Evolutionary conservation across 2,888 invertebrate genomes (phyloP), one percentile per base, ranked within the genome.

Genomic region (Gortyna flavago): DNA sequence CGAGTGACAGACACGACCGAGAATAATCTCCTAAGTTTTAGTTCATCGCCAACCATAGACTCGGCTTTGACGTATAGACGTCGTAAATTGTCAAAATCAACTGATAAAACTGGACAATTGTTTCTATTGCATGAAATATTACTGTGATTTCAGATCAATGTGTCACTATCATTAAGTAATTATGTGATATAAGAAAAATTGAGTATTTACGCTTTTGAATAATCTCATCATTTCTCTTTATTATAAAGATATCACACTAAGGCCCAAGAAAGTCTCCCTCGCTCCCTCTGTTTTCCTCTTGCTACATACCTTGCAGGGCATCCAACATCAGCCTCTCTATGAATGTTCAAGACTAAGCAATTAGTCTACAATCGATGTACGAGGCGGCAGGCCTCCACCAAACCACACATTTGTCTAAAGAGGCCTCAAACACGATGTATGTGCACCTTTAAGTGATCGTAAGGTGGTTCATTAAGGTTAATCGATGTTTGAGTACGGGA

Each of bases 21-120:
- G 91, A 91, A 90, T 90, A 91, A 91, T 90, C 90, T 91, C 87
- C 81, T 85, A 89, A 90, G 86, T 90, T 91, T 87, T 87, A 89
- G 88, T 87, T 89, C 90, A 89, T 89, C 84, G 86, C 81, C 35
- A 72, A 64, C 82, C 85, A 87, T 89, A 86, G 88, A 86, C 86
- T 81, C 57, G 72, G 71, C 64, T 78, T 70, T 83, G 83, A 87
- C 75, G 81, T 86, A 89, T 83, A 88, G 88, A 85, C 68, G 79
- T 75, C 73, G 79, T 84, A 86, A 83, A 88, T 89, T 89, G 85
- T 88, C 84, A 65, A 77, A 80, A 88, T 75, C 80, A 72, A 81
- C 88, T 85, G 87, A 88, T 89, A 87, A 85, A 83, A 87, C 85
- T 82, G 66, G 59, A 81, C 75, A 79, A 85, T 87, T 85, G 83